Conservation (phyloP, 2,888 invertebrate species). For the Trichogramma evanescens region DNA sequence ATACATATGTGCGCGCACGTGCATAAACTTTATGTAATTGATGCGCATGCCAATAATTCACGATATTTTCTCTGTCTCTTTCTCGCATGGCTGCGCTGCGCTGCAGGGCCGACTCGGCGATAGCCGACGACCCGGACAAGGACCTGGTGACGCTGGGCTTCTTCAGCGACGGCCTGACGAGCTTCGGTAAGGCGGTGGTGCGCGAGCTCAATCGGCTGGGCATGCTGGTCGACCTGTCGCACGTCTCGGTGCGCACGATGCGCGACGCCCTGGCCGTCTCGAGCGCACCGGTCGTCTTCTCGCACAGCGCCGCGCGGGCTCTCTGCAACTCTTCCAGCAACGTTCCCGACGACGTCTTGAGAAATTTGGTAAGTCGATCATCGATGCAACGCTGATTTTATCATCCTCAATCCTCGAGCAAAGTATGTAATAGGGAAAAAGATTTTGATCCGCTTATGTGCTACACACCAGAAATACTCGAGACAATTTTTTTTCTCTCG, state of each 20-base stretch:
- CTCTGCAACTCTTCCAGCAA: conserved; percentile 57
- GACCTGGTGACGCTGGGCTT: conserved; percentile 38
- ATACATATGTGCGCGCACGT: no score
- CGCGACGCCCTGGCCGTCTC: conserved; percentile 54
- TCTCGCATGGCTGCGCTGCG: not conserved
- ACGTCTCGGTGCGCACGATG: conserved; percentile 60
- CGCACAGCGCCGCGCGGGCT: conserved; percentile 59
- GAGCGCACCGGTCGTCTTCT: conserved; percentile 60
- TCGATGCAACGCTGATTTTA: no score
- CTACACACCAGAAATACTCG: no score
- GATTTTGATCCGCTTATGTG: no score
- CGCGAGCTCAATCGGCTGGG: conserved; percentile 64
- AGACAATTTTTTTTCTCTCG: no score
- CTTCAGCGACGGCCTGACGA: conserved; percentile 41
- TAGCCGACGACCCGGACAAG: conserved; percentile 44
- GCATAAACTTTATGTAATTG: no score
- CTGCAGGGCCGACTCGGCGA: conserved; percentile 45
- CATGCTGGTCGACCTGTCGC: conserved; percentile 62
- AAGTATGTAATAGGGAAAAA: no score
- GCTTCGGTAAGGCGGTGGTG: conserved; percentile 53
- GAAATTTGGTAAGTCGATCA: conserved; percentile 43
- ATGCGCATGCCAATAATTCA: no score
- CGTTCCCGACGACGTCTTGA: conserved; percentile 55
- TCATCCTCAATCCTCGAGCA: no score
- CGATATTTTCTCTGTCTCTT: no score